Base-by-base conservation (phyloP, 2,113 vertebrate species). In the Coptodon rendalli region DNA sequence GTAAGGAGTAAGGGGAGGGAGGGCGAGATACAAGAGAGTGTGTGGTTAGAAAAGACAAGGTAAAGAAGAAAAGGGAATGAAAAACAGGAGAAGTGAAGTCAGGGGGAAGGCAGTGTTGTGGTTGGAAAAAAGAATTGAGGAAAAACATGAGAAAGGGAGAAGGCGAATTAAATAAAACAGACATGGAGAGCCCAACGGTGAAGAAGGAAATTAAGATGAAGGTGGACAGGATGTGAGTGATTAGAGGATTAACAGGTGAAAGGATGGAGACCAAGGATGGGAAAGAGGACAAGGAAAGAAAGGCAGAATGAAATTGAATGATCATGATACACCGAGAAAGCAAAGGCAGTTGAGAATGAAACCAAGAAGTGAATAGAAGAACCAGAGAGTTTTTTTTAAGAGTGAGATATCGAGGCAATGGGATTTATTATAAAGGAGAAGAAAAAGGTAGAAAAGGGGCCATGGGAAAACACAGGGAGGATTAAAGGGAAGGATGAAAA, bases 171-270 rank as follows among this genome's bases (percentile, higher is more conserved):
- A 87, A 94, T 89, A 5, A 86, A 92, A 93, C 84, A 61, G 79
- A 80, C 45, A 54, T 16, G 53, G 66, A 79, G 52, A 86, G 80
- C 59, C 61, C 0, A 71, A 43, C 16, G 24, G 66, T n/a, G 36
- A 86, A 56, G 88, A 45, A 88, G 34, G 82, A 85, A 81, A 81
- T 81, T 61, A 82, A 81, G 81, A 87, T 66, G 48, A 76, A 40
- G 76, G 27, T 36, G 29, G 89, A 84, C 50, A 63, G 73, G 89
- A 90, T 56, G 86, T 80, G 61, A 86, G 43, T 84, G 89, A 89
- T 89, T 82, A 90, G 76, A 12, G 79, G 88, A 91, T 91, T 90
- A 89, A 88, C 68, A 87, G 85, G 91, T 83, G 83, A 83, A 78
- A 84, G 83, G 81, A 87, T 83, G 57, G 89, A 71, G 82, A 91